Conservation (phyloP, 2,113 vertebrate genomes). For the Dasyprocta punctata region DNA sequence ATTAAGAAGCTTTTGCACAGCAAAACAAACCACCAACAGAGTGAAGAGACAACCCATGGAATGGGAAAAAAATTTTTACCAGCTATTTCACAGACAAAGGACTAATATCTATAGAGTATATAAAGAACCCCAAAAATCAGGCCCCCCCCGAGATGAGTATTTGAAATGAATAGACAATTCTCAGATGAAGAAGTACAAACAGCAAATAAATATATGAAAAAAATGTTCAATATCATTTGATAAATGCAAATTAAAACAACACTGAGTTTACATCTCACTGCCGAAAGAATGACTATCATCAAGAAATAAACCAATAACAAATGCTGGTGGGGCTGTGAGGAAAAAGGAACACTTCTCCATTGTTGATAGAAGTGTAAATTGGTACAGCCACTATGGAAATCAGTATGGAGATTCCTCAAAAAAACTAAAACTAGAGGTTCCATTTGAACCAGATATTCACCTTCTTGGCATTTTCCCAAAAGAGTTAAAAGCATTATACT, state of each 20-base stretch:
- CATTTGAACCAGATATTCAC: background rate
- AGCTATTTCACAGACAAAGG: background rate
- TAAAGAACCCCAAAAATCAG: background rate
- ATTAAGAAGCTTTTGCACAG: background rate
- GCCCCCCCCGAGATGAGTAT: background rate
- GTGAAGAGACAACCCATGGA: background rate
- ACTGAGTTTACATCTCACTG: background rate
- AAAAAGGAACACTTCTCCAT: background rate
- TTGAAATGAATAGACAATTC: background rate
- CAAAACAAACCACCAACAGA: background rate
- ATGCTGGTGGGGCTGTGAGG: background rate
- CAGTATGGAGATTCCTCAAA: background rate
- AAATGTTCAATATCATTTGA: background rate
- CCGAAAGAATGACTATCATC: background rate
- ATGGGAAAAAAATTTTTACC: background rate
- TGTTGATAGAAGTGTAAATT: background rate
- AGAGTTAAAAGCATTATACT: background rate
- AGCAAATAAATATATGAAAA: background rate
- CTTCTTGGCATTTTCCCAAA: background rate
- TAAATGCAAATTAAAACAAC: background rate
- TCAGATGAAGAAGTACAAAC: background rate
- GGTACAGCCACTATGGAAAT: background rate
- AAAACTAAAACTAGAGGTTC: background rate
- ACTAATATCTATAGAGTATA: background rate
- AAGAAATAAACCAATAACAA: background rate